phyloP scores from a whole-genome alignment of 2,797 vertebrate genomes.

The Centroberyx gerrardi region DNA sequence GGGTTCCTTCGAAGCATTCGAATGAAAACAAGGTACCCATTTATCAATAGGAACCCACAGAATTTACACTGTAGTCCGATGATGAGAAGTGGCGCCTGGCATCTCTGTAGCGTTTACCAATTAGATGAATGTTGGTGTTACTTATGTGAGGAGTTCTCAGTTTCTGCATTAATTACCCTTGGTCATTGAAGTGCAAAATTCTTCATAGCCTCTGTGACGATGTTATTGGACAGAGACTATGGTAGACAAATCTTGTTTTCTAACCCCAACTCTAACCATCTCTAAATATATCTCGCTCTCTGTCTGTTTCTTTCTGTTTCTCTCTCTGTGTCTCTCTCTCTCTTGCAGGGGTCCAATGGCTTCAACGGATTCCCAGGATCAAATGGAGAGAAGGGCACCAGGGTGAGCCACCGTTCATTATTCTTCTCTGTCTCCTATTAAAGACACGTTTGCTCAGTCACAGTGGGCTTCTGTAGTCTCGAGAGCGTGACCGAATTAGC shows the following conservation, averaged over 20 bases:
- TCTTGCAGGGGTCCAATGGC: constrained; percentile 92
- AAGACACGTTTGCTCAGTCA: background rate
- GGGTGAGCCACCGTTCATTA: constrained; percentile 85
- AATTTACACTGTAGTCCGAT: constrained; percentile 1
- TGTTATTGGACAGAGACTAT: constrained; percentile 3
- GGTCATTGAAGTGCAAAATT: constrained; percentile 31
- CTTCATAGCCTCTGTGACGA: constrained; percentile 17
- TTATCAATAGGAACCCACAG: constrained; percentile 9
- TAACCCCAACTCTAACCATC: background rate
- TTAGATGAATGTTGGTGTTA: background rate
- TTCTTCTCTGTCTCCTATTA: background rate
- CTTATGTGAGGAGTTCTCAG: constrained; percentile 2
- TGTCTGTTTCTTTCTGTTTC: constrained; percentile 1
- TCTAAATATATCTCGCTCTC: background rate
- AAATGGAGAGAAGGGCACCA: constrained; percentile 96
- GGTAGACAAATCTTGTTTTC: background rate
- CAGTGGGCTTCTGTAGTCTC: background rate
- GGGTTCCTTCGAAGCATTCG: constrained; percentile 17
- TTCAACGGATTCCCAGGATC: constrained; percentile 94
- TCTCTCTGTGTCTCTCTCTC: constrained; percentile 36
- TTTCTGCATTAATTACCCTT: constrained; percentile 42
- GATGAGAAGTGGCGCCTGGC: constrained; percentile 6
- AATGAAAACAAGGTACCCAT: constrained; percentile 27
- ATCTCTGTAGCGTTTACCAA: background rate
- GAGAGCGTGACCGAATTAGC: background rate